Base-by-base conservation (phyloP, 2,113 vertebrate species). In the Xiphorhynchus elegans region DNA sequence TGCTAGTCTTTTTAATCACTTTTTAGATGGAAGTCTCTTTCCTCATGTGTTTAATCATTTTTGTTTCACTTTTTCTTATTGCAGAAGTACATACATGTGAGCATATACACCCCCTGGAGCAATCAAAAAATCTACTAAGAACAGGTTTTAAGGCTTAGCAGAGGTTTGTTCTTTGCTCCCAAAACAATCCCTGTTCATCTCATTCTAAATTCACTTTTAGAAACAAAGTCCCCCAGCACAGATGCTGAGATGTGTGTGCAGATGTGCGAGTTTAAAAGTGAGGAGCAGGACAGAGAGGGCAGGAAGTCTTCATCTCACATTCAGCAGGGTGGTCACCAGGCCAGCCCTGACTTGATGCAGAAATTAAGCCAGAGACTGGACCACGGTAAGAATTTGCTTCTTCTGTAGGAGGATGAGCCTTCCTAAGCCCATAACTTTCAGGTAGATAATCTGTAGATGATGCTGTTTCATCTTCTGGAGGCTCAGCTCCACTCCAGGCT, bases 21-120 rank as follows among this genome's bases (percentile, higher is more conserved):
- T 94, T 95, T 94, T 62, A 83, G 87, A 83, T 83, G 49, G 81
- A 90, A 96, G 42, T n/a, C 29, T 96, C 67, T 62, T 96, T 89
- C 88, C 92, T 92, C 88, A 8, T 82, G 83, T 95, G 93, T 97
- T 95, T 95, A 95, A 94, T 97, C 87, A 89, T 78, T 89, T 95
- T 74, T 84, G 40, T 60, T 87, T 76, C 56, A 28, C 39, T 77
- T 86, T 72, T 55, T 81, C 46, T 62, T 33, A 28, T 68, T 26
- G 77, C 59, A 75, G 76, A 59, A 56, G 50, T 68, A 52, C 60
- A 25, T 47, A 11, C 8, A 4, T 42, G 52, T 84, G 74, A 89
- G 75, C 26, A 21, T 17, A 52, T 5, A 31, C 56, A 88, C 35
- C 67, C 35, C 67, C 75, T 31, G 55, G 87, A 85, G 87, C 89